phyloP scores from a whole-genome alignment of 2,797 vertebrate genomes.

The Pseudotriccus pelzelni region DNA sequence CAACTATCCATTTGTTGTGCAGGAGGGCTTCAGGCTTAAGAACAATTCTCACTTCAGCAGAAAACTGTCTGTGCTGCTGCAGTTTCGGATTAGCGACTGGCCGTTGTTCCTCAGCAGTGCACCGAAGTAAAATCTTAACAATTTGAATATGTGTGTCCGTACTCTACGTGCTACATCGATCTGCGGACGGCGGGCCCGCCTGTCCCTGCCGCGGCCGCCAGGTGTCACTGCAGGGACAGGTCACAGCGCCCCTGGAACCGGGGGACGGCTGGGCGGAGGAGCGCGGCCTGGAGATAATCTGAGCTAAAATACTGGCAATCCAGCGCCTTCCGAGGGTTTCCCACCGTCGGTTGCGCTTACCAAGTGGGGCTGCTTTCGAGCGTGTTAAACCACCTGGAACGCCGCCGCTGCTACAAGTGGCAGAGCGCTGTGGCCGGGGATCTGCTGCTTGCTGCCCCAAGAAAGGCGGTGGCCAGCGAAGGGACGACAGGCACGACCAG shows the following conservation, averaged over 20 bases:
- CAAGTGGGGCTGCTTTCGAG: not conserved
- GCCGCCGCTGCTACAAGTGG: fast-evolving
- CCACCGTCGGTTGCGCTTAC: fast-evolving
- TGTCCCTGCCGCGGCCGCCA: not conserved
- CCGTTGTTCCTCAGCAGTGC: not conserved
- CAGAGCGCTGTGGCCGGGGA: not conserved
- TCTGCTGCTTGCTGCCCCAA: fast-evolving
- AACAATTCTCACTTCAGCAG: not conserved
- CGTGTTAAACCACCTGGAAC: not conserved
- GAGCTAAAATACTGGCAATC: not conserved
- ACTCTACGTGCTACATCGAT: fast-evolving
- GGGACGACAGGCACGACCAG: fast-evolving
- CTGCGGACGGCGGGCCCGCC: too few species aligned
- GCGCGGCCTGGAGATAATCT: not conserved
- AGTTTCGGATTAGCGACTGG: not conserved
- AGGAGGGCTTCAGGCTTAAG: not conserved
- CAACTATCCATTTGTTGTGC: not conserved
- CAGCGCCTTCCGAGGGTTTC: fast-evolving
- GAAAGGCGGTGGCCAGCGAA: not conserved
- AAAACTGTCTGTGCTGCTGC: not conserved
- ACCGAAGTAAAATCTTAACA: not conserved
- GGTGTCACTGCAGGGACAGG: not conserved
- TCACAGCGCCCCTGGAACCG: fast-evolving
- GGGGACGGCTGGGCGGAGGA: fast-evolving
- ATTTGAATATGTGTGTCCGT: not conserved